Conservation (phyloP, 1,140 invertebrate genomes). For the Lethocerus indicus region DNA sequence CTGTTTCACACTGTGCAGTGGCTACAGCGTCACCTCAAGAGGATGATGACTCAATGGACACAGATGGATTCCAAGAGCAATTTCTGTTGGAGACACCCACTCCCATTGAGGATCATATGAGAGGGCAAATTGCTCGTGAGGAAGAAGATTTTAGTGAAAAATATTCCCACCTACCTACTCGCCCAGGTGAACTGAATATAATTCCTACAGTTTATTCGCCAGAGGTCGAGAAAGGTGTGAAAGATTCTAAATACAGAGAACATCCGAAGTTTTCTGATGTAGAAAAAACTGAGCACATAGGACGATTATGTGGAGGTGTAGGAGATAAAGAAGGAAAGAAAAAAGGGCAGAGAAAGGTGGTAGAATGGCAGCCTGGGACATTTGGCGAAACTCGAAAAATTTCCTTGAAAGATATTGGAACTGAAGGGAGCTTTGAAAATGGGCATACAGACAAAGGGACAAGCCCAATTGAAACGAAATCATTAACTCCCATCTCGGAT, state of each 20-base stretch:
- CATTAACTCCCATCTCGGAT: slow-evolving; percentile 13
- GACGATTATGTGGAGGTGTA: slow-evolving; percentile 26
- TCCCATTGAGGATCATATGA: slow-evolving; percentile 3
- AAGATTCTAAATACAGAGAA: slow-evolving; percentile 27
- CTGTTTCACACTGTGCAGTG: slow-evolving; percentile 19
- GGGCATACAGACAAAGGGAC: slow-evolving; percentile 23
- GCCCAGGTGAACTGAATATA: slow-evolving; percentile 3
- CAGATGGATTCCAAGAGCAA: slow-evolving; percentile 30
- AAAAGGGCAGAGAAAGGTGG: too few relatives aligned
- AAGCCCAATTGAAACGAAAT: slow-evolving; percentile 25
- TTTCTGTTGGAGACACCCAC: slow-evolving; percentile 26
- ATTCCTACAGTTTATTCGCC: slow-evolving; percentile 18
- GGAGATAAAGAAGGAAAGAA: slow-evolving; percentile 20
- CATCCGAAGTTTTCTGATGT: slow-evolving; percentile 20
- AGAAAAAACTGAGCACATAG: slow-evolving; percentile 21
- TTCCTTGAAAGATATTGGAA: slow-evolving; percentile 7
- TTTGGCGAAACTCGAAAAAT: not conserved
- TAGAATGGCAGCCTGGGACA: slow-evolving; percentile 9
- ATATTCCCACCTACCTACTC: not conserved
- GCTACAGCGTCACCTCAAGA: slow-evolving; percentile 28
- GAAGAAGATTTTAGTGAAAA: slow-evolving; percentile 10
- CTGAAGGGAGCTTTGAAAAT: not conserved
- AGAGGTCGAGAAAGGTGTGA: slow-evolving; percentile 28
- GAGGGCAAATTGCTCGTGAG: not conserved
- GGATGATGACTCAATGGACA: slow-evolving; percentile 31